A percentile compares a stretch with the other conserved stretches of the same genome.
Conservation (phyloP, 2,113 vertebrate genomes). For the Zootoca vivipara region DNA sequence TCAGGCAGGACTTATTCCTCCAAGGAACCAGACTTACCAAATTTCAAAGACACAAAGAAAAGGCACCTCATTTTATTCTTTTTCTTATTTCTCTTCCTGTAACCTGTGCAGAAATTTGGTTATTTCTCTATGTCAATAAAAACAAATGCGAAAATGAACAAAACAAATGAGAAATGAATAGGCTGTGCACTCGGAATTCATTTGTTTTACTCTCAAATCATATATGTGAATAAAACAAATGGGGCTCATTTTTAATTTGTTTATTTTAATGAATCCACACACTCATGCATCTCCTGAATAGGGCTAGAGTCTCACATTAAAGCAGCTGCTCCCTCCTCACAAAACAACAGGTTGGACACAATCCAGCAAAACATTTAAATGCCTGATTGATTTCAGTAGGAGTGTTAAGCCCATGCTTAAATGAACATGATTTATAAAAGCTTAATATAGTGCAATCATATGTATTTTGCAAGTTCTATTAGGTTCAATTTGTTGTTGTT, state of each 20-base stretch:
- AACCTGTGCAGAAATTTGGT: neutral
- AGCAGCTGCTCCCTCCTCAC: neutral
- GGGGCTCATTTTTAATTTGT: neutral
- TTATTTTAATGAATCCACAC: neutral
- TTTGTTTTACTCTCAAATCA: neutral
- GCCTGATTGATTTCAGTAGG: neutral
- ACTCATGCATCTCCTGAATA: neutral
- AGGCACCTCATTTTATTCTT: no score
- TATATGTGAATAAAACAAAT: neutral
- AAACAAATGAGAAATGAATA: neutral
- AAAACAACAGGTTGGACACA: neutral
- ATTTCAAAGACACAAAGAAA: neutral
- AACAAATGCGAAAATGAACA: neutral
- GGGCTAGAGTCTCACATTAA: neutral
- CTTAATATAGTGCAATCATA: neutral
- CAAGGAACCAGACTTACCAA: neutral
- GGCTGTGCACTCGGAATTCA: neutral
- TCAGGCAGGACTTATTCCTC: neutral
- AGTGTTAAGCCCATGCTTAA: neutral
- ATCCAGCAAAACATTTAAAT: neutral
- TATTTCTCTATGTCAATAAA: neutral
- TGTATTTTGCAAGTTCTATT: neutral
- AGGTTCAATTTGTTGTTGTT: no score
- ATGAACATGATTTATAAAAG: neutral
- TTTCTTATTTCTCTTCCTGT: no score